Conservation (phyloP, 1,140 invertebrate species). For the Pollicipes pollicipes region DNA sequence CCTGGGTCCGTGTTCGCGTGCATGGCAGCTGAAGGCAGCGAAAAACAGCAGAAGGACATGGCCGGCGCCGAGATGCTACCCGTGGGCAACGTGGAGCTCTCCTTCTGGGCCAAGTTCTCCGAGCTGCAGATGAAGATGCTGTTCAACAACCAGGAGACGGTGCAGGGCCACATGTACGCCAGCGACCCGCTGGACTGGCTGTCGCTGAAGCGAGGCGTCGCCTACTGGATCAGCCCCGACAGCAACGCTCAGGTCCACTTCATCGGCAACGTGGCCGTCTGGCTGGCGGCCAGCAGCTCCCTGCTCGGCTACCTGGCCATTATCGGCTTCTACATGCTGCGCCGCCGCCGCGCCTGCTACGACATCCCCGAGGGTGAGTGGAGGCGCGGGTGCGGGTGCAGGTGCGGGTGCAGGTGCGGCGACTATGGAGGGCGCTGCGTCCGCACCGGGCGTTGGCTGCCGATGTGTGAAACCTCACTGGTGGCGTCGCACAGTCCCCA, state of each 20-base stretch:
- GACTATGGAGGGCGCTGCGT: too few species aligned
- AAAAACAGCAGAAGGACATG: constrained; percentile 68
- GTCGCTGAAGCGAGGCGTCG: constrained; percentile 67
- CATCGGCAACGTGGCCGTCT: constrained; percentile 78
- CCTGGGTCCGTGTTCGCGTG: not conserved
- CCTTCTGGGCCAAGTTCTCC: constrained; percentile 75
- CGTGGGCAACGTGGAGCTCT: constrained; percentile 51
- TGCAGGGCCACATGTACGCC: constrained; percentile 82
- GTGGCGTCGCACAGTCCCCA: too few species aligned
- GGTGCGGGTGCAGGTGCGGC: too few species aligned
- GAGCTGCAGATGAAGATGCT: constrained; percentile 90
- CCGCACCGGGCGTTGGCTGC: too few species aligned
- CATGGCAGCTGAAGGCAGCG: constrained; percentile 54
- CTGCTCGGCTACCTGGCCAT: constrained; percentile 47
- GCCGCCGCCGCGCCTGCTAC: constrained; percentile 48
- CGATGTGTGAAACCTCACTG: too few species aligned
- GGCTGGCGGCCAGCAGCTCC: constrained; percentile 56
- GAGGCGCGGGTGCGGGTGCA: too few species aligned
- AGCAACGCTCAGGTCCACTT: constrained; percentile 86
- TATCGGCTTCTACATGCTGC: constrained; percentile 54
- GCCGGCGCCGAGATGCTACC: constrained; percentile 86
- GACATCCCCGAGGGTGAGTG: constrained; percentile 39
- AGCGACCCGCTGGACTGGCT: constrained; percentile 83
- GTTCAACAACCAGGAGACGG: constrained; percentile 49
- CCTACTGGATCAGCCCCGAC: constrained; percentile 74